Conservation (phyloP, 2,113 vertebrate species). For the Marmota monax region DNA sequence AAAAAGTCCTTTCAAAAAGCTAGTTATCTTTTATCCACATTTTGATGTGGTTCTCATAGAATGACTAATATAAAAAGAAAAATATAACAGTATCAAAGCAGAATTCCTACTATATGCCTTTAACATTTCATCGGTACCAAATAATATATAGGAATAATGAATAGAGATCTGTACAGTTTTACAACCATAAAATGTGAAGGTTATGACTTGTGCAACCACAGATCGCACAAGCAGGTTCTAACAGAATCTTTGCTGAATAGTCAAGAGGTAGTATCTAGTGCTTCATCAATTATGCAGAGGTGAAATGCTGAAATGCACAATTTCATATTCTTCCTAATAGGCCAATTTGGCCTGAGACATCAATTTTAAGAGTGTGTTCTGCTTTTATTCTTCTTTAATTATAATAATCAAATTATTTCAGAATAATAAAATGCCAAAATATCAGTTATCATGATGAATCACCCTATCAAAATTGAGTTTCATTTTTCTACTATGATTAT, state of each 20-base stretch:
- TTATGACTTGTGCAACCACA: background rate
- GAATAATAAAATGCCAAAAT: conserved; percentile 64
- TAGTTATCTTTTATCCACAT: background rate
- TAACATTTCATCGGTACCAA: background rate
- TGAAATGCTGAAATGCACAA: conserved; percentile 68
- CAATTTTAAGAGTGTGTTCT: conserved; percentile 61
- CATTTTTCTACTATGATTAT: conserved; percentile 24
- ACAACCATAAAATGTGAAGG: conserved; percentile 29
- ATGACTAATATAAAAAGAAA: conserved; percentile 6
- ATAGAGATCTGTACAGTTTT: background rate
- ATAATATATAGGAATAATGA: conserved; percentile 46
- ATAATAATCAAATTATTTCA: conserved; percentile 73
- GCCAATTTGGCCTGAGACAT: conserved; percentile 73
- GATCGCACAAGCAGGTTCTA: conserved; percentile 34
- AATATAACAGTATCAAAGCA: background rate
- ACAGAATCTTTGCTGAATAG: conserved; percentile 67
- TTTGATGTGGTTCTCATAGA: background rate
- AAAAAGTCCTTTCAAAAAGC: background rate
- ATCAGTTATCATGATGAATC: conserved; percentile 62
- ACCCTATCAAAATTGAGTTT: conserved; percentile 47
- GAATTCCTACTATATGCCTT: background rate
- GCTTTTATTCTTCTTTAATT: conserved; percentile 73
- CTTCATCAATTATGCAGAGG: conserved; percentile 61
- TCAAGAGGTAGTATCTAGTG: background rate
- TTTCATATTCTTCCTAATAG: conserved; percentile 58